Percentiles rank a stretch among this genome's conserved stretches.
phyloP scores from a whole-genome alignment of 2,113 vertebrate genomes.

The Psilopsiagon aurifrons region DNA sequence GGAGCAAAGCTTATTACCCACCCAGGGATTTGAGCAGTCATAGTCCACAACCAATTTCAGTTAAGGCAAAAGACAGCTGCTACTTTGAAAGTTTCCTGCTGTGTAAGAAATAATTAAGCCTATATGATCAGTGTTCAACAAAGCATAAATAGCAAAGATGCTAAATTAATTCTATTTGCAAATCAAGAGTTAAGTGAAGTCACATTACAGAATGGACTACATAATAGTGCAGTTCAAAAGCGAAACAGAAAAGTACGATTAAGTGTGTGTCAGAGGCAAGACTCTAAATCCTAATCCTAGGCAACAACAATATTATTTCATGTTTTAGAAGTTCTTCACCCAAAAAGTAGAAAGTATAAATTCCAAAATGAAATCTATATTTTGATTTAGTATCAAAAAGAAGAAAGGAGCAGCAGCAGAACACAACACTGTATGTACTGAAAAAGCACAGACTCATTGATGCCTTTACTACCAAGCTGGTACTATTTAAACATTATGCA shows the following conservation, averaged over 20 bases:
- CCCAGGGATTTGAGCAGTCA: constrained; percentile 13
- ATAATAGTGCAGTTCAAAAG: neutral
- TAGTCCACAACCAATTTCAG: constrained; percentile 47
- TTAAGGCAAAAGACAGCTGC: constrained; percentile 63
- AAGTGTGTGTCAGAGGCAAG: neutral
- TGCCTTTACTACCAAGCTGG: neutral
- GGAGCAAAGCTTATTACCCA: constrained; percentile 38
- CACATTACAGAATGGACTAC: neutral
- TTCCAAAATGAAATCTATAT: neutral
- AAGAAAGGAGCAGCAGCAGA: neutral
- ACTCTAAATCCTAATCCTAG: neutral
- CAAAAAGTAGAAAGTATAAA: neutral
- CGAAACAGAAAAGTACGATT: neutral
- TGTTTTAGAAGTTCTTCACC: neutral
- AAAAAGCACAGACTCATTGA: neutral
- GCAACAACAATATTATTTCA: neutral
- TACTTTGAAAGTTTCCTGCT: constrained; percentile 59
- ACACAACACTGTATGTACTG: neutral
- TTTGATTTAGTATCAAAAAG: neutral
- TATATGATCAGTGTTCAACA: neutral
- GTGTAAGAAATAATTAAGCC: constrained; percentile 65
- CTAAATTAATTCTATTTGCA: neutral
- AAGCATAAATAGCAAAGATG: neutral
- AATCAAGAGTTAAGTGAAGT: neutral
- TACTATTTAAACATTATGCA: neutral